phyloP scores from a whole-genome alignment of 2,113 vertebrate species.

The Eudyptes chrysolophus region DNA sequence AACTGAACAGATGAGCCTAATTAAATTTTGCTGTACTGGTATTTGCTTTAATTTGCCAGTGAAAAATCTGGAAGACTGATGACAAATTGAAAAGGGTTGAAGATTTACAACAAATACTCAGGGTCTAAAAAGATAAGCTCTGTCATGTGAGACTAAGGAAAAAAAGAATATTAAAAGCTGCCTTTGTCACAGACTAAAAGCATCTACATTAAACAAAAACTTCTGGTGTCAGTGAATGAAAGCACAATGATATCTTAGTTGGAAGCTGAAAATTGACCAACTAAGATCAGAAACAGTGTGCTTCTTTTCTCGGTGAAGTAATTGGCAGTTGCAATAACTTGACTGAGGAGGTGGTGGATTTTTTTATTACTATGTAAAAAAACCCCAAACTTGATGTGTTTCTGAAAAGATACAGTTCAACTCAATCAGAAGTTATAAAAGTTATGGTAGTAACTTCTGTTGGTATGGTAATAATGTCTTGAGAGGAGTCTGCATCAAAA shows the following conservation, averaged over 20 bases:
- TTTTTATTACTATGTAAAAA: not conserved
- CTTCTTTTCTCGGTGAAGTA: not conserved
- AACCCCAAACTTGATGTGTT: not conserved
- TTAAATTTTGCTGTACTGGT: not conserved
- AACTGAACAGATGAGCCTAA: not conserved
- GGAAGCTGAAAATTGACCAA: not conserved
- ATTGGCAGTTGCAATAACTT: not conserved
- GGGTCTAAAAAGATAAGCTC: not conserved
- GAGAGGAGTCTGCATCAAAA: not conserved
- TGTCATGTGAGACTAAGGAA: not conserved
- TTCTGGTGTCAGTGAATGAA: not conserved
- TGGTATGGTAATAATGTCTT: not conserved
- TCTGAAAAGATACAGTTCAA: not conserved
- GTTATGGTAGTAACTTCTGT: not conserved
- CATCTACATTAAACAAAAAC: not conserved
- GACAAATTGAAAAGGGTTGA: not conserved
- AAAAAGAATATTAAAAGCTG: not conserved
- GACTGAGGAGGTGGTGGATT: not conserved
- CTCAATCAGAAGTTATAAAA: not conserved
- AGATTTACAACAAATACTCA: not conserved
- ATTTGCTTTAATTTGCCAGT: not conserved
- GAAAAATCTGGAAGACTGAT: not conserved
- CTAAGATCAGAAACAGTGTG: not conserved
- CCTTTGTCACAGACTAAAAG: not conserved
- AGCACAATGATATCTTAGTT: not conserved